Conservation (phyloP, 2,797 vertebrate species). For the Chrysocyon brachyurus region DNA sequence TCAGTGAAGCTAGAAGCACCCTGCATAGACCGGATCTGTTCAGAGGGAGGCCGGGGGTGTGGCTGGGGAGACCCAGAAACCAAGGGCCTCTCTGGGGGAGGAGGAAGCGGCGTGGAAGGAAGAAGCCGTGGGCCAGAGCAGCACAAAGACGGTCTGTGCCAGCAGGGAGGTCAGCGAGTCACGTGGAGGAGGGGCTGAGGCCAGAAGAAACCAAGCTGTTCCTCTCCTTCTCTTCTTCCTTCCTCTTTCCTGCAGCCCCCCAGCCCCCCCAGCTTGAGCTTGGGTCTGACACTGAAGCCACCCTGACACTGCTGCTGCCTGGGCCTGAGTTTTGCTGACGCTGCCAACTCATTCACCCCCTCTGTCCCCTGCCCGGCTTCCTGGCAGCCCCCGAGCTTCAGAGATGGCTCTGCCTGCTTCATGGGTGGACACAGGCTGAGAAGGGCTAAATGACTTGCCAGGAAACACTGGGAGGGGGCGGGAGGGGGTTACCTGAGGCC, state of each 20-base stretch:
- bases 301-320: fast-evolving
- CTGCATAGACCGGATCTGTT: not conserved
- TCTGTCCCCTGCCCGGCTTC: not conserved
- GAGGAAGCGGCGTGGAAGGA: fast-evolving
- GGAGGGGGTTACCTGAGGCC: not conserved
- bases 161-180: not conserved
- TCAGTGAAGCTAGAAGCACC: not conserved
- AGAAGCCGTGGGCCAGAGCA: not conserved
- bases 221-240: not conserved
- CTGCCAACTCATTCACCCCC: not conserved
- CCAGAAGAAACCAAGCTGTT: not conserved
- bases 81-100: not conserved
- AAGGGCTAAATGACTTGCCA: not conserved
- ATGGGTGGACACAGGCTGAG: not conserved
- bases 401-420: not conserved
- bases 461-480: not conserved
- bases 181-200: not conserved
- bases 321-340: not conserved
- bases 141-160: not conserved
- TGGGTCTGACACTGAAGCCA: not conserved
- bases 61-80: not conserved
- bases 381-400: not conserved
- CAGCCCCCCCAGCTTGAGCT: too few relatives aligned
- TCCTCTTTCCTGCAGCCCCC: not conserved
- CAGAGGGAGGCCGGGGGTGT: not conserved